phyloP scores from a whole-genome alignment of 1,140 invertebrate genomes.

The Ganaspis sp. region DNA sequence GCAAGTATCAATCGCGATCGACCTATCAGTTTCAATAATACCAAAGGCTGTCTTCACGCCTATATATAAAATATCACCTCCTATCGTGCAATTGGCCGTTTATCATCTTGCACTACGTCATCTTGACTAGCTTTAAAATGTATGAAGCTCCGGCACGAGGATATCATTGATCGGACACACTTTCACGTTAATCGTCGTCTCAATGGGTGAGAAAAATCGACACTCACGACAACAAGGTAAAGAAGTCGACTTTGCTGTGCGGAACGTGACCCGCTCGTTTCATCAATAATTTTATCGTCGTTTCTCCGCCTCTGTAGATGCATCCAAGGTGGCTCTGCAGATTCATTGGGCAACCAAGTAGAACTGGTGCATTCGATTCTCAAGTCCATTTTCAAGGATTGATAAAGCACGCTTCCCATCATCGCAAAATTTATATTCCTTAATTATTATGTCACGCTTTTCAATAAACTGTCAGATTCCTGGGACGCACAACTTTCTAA shows the following conservation, averaged over 20 bases:
- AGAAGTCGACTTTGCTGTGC: neutral
- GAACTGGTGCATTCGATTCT: neutral
- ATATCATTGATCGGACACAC: constrained; percentile 18
- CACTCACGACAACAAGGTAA: neutral
- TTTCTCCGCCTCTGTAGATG: constrained; percentile 14
- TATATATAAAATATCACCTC: neutral
- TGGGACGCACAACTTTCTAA: neutral
- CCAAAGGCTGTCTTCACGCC: neutral
- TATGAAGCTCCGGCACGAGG: neutral
- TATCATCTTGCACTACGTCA: constrained; percentile 1
- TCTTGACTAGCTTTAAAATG: neutral
- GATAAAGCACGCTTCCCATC: constrained; percentile 8
- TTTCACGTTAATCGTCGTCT: constrained; percentile 10
- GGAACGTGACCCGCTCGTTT: constrained; percentile 4
- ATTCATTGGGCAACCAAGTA: neutral
- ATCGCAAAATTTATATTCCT: neutral
- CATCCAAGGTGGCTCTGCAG: neutral
- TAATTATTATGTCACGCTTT: neutral
- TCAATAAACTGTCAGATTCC: neutral
- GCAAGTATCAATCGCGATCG: neutral
- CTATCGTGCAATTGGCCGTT: neutral
- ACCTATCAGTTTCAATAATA: neutral
- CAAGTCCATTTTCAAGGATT: neutral
- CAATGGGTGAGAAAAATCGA: neutral
- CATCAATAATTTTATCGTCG: constrained; percentile 9